Evolutionary conservation across 2,888 invertebrate species (phyloP).

Genomic region (Hypomecis punctinalis): DNA sequence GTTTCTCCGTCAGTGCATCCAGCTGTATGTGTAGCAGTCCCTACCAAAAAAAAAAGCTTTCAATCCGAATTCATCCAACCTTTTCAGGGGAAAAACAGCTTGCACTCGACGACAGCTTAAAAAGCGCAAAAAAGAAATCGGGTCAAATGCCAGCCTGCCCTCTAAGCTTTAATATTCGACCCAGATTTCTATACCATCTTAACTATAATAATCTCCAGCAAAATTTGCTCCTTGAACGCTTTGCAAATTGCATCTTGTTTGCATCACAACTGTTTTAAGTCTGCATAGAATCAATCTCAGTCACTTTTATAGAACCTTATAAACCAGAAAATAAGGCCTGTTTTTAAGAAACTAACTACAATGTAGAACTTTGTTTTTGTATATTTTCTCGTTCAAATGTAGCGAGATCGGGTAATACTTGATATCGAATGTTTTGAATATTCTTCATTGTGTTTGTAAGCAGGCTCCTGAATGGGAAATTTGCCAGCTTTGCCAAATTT

Average conservation of each 20-base stretch:
- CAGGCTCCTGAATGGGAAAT: constrained; percentile 13
- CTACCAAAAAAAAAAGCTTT: too few species aligned
- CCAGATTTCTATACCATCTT: not conserved
- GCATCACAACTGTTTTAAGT: constrained; percentile 37
- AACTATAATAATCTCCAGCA: constrained; percentile 18
- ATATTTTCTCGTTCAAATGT: constrained; percentile 9
- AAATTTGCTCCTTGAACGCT: constrained; percentile 39
- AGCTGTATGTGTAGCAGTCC: too few species aligned
- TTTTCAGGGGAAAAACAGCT: too few species aligned
- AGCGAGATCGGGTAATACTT: constrained; percentile 8
- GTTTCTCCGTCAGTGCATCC: too few species aligned
- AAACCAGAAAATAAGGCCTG: not conserved
- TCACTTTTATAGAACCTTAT: constrained; percentile 8
- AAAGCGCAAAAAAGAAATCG: not conserved
- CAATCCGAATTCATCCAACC: too few species aligned
- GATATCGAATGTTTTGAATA: constrained; percentile 22
- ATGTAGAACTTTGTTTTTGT: constrained; percentile 1
- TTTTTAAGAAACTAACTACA: not conserved
- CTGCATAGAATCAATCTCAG: constrained; percentile 10
- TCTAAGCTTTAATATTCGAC: not conserved
- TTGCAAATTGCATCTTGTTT: constrained; percentile 44
- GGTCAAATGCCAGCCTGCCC: not conserved
- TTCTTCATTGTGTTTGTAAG: constrained; percentile 1
- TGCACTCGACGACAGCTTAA: too few species aligned
- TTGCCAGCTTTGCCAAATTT: constrained; percentile 11